Percentiles rank a stretch among this genome's conserved stretches.
Evolutionary conservation across 2,888 invertebrate genomes (phyloP).

Genomic region (Norana najaformis): DNA sequence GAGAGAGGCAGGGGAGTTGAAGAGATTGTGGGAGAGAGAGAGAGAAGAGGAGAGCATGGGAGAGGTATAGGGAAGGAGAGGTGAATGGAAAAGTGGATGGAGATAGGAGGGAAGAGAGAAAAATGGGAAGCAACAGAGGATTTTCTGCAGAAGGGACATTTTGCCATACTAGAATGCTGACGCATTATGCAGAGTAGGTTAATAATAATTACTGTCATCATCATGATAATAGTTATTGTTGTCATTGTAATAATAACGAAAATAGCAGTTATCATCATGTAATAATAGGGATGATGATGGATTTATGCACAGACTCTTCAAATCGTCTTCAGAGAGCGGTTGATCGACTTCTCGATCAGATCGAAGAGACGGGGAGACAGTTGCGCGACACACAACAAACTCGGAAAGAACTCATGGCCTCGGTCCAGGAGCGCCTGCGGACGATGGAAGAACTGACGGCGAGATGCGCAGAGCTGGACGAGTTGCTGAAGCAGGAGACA

Average conservation of each 20-base stretch:
- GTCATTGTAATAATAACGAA: too few species aligned
- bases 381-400: conserved; percentile 40
- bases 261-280: too few species aligned
- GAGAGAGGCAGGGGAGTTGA: neutral
- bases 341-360: conserved; percentile 54
- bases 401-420: conserved; percentile 48
- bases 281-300: neutral
- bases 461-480: conserved; percentile 51
- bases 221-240: neutral
- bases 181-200: neutral
- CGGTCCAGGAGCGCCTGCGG: conserved; percentile 18
- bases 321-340: conserved; percentile 53
- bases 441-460: neutral
- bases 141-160: neutral
- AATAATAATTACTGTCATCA: neutral
- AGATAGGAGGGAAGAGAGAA: neutral
- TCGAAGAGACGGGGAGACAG: conserved; percentile 46
- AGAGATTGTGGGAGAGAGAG: neutral
- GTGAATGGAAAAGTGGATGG: too few species aligned
- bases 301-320: conserved; percentile 36
- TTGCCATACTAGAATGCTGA: neutral
- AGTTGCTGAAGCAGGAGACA: conserved; percentile 47
- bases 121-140: neutral
- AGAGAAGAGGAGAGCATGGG: too few species aligned
- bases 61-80: neutral